These are phyloP conservation scores for Melinaea marsaeus DNA, from an alignment of 2,888 invertebrate genomes.

Conservation along the genomic window DNA sequence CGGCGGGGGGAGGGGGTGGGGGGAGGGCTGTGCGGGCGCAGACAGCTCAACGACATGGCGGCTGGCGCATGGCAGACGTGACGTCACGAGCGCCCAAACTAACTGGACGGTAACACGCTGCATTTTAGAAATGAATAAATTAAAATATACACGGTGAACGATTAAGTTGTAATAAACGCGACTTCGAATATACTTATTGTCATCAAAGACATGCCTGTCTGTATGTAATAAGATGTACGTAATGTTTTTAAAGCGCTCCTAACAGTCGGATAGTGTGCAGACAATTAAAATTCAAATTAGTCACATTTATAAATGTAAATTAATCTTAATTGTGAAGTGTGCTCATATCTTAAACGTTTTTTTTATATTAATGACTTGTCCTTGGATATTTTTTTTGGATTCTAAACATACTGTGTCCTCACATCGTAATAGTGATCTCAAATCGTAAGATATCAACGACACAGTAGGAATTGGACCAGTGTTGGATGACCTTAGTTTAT, in stretches of 20 bases:
- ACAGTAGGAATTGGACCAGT: too few species aligned
- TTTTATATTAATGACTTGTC: not conserved
- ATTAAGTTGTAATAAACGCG: conserved; percentile 2
- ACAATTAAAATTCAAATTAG: conserved; percentile 18
- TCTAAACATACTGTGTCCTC: too few species aligned
- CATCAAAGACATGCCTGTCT: not conserved
- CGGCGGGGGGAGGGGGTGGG: conserved; percentile 56
- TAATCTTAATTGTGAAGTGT: conserved; percentile 6
- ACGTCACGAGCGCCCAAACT: conserved; percentile 59
- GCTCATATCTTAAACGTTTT: conserved; percentile 12
- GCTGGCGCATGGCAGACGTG: conserved; percentile 49
- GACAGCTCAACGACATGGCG: conserved; percentile 67
- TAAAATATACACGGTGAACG: conserved; percentile 7
- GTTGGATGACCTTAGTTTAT: too few species aligned
- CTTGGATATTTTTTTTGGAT: too few species aligned
- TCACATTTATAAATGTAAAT: conserved; percentile 17
- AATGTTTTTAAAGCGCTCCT: too few species aligned
- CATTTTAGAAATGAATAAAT: conserved; percentile 18
- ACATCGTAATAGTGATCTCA: too few species aligned
- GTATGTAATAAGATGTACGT: not conserved
- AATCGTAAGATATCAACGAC: too few species aligned
- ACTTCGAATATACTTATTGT: not conserved
- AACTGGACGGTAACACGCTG: conserved; percentile 57
- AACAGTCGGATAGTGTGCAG: not conserved
- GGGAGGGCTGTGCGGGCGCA: conserved; percentile 57